Evolutionary conservation across 2,797 vertebrate species (phyloP).

Genomic region (Peromyscus melanophrys): DNA sequence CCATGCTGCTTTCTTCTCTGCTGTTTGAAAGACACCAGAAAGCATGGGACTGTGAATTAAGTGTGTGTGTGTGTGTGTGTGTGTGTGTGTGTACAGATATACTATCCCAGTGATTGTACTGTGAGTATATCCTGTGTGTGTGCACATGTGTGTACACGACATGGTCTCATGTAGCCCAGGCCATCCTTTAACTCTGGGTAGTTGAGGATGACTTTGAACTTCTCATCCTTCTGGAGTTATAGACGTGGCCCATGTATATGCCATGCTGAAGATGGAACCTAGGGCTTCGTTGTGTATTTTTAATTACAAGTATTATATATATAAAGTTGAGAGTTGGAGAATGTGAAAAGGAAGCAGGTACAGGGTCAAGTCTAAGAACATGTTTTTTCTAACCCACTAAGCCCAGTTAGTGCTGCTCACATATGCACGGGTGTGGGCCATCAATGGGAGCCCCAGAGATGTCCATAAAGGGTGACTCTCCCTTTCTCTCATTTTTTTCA

Average conservation of each 20-base stretch:
- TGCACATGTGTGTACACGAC: not conserved
- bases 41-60: accelerated
- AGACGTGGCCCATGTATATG: not conserved
- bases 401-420: not conserved
- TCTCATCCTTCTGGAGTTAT: not conserved
- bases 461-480: no score
- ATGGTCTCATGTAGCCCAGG: not conserved
- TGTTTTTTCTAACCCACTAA: not conserved
- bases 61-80: not conserved
- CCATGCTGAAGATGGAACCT: not conserved
- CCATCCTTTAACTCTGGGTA: not conserved
- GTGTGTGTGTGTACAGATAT: no score
- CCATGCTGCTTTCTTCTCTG: not conserved
- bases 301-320: not conserved
- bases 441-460: no score
- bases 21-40: not conserved
- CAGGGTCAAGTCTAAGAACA: not conserved
- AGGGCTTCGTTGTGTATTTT: not conserved
- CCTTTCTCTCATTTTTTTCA: not conserved
- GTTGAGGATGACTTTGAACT: not conserved
- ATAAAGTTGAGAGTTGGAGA: not conserved
- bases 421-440: not conserved
- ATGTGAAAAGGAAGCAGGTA: no score
- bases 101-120: not conserved
- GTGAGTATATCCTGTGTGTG: not conserved